Percentiles rank a stretch among this genome's conserved stretches.
Evolutionary conservation across 2,888 invertebrate species (phyloP).

Genomic region (Eristalis pertinax): DNA sequence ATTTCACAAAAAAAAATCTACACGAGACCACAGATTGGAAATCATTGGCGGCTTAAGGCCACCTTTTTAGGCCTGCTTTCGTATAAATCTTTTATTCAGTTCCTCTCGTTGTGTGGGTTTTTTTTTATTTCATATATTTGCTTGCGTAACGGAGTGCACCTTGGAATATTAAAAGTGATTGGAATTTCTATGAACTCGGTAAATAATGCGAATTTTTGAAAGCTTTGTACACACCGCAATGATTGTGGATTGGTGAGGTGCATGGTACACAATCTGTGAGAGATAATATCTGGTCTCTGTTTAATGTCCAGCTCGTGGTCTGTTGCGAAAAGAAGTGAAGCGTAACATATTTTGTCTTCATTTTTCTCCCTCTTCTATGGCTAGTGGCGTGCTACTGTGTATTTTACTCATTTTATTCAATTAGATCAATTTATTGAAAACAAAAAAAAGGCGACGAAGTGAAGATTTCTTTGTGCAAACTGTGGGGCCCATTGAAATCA

Average conservation of each 20-base stretch:
- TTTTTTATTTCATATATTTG: neutral
- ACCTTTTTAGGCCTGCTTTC: neutral
- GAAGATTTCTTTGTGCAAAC: neutral
- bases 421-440: neutral
- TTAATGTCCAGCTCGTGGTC: too few species aligned
- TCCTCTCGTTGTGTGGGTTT: neutral
- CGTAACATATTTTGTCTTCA: neutral
- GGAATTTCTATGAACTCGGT: neutral
- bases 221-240: neutral
- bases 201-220: constrained; percentile 8
- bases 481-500: neutral
- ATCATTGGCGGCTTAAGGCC: constrained; percentile 7
- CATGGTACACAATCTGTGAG: neutral
- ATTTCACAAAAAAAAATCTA: constrained; percentile 21
- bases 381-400: neutral
- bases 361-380: neutral
- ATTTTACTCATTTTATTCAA: neutral
- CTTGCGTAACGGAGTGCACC: constrained; percentile 10
- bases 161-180: constrained; percentile 2
- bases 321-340: too few species aligned
- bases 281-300: too few species aligned
- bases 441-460: neutral
- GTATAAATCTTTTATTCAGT: neutral
- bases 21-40: neutral
- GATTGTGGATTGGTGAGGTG: neutral